Evolutionary conservation across 2,888 invertebrate species (phyloP).

Genomic region (Nephrotoma flavescens): DNA sequence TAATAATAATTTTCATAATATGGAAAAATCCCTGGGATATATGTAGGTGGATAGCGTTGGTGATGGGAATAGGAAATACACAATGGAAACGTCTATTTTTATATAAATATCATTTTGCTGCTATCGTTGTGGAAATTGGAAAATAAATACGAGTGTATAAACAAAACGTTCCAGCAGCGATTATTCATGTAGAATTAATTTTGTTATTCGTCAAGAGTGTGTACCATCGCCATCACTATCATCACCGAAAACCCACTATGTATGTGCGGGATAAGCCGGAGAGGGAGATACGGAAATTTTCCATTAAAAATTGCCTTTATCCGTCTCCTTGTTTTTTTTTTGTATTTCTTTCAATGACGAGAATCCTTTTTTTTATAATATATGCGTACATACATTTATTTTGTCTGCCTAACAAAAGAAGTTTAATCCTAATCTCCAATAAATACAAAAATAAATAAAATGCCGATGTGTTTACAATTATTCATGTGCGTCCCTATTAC

Average conservation of each 20-base stretch:
- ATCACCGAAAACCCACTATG: background rate
- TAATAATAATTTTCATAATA: background rate
- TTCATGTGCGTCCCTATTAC: background rate
- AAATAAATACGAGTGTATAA: background rate
- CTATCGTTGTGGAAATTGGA: background rate
- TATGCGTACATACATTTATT: background rate
- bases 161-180: background rate
- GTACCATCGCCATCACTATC: background rate
- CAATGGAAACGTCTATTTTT: background rate
- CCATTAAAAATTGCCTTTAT: background rate
- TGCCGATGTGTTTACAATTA: background rate
- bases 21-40: background rate
- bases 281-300: background rate
- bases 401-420: background rate
- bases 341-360: background rate
- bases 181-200: background rate
- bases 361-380: background rate
- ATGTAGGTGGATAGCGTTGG: too few relatives aligned
- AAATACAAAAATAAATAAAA: background rate
- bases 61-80: background rate
- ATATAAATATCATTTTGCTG: background rate
- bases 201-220: background rate
- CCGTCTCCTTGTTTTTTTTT: background rate
- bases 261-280: background rate
- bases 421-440: background rate